These are phyloP conservation scores for Xylota segnis DNA, from an alignment of 2,888 invertebrate genomes.

Conservation along the genomic window DNA sequence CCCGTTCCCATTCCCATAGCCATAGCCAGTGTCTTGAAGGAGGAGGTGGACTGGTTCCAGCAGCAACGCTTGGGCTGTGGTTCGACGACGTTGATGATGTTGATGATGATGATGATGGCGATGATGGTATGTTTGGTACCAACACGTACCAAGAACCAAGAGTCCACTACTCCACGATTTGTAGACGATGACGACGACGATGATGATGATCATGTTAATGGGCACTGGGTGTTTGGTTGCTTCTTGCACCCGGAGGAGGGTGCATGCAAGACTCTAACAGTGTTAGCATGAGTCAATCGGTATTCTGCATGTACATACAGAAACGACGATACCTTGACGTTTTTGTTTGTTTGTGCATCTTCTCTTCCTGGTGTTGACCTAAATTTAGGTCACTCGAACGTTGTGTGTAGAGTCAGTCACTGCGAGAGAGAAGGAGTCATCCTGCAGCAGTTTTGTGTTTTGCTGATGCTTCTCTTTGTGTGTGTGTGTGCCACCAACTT, in stretches of 20 bases:
- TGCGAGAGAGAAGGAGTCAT: slow-evolving; percentile 51
- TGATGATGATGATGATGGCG: slow-evolving; percentile 24
- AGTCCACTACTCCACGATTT: slow-evolving; percentile 26
- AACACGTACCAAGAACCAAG: slow-evolving; percentile 75
- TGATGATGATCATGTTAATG: slow-evolving; percentile 63
- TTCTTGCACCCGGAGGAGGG: slow-evolving; percentile 3
- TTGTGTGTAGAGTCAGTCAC: slow-evolving; percentile 25
- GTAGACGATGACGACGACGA: slow-evolving; percentile 52
- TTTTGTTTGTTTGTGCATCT: slow-evolving; percentile 52
- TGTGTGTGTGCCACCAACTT: neutral
- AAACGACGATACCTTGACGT: neutral
- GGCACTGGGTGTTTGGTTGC: slow-evolving; percentile 44
- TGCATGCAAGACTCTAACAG: slow-evolving; percentile 43
- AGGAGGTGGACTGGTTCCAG: slow-evolving; percentile 74
- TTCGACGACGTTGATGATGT: slow-evolving; percentile 11
- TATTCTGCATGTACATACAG: slow-evolving; percentile 35
- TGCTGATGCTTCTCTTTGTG: slow-evolving; percentile 12
- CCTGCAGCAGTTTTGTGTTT: slow-evolving; percentile 46
- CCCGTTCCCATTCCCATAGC: slow-evolving; percentile 55
- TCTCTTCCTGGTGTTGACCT: slow-evolving; percentile 81
- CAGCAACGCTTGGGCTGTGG: slow-evolving; percentile 68
- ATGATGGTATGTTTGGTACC: slow-evolving; percentile 55
- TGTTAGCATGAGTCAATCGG: slow-evolving; percentile 62
- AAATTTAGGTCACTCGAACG: slow-evolving; percentile 81
- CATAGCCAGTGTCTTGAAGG: slow-evolving; percentile 29